phyloP scores from a whole-genome alignment of 2,888 invertebrate species.

The Cephus spinipes region DNA sequence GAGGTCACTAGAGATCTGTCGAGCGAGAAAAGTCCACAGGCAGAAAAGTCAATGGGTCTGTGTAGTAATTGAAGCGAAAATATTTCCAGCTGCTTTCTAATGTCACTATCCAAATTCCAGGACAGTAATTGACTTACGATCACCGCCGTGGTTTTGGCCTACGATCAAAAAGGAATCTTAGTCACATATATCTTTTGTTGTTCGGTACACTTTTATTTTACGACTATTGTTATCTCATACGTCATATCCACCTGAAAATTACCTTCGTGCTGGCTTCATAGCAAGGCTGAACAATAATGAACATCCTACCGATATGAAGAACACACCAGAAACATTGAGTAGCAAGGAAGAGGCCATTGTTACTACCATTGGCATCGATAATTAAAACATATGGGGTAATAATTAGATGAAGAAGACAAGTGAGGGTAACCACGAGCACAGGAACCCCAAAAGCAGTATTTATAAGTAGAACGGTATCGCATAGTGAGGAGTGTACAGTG shows the following conservation, averaged over 20 bases:
- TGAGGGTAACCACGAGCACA: conserved; percentile 70
- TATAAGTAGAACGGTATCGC: conserved; percentile 69
- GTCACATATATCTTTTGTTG: neutral
- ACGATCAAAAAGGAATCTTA: conserved; percentile 21
- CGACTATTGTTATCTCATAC: neutral
- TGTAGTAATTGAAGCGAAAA: conserved; percentile 72
- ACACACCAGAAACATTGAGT: conserved; percentile 72
- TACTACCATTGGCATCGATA: conserved; percentile 69
- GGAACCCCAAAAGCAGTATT: conserved; percentile 71
- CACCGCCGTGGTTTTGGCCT: conserved; percentile 68
- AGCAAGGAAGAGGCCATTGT: conserved; percentile 68
- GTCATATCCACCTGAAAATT: conserved; percentile 5
- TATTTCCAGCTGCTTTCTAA: conserved; percentile 70
- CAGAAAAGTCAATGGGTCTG: conserved; percentile 71
- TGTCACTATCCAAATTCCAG: conserved; percentile 47
- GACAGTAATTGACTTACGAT: conserved; percentile 67
- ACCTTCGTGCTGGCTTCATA: conserved; percentile 71
- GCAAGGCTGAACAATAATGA: conserved; percentile 73
- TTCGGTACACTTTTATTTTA: neutral
- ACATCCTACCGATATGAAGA: conserved; percentile 70
- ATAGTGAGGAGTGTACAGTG: conserved; percentile 69
- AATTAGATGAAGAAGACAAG: conserved; percentile 72
- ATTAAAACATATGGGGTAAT: conserved; percentile 74
- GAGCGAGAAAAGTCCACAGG: conserved; percentile 72
- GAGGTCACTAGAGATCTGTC: conserved; percentile 72